Conservation (phyloP, 1,140 invertebrate species). For the Rhyzopertha dominica region DNA sequence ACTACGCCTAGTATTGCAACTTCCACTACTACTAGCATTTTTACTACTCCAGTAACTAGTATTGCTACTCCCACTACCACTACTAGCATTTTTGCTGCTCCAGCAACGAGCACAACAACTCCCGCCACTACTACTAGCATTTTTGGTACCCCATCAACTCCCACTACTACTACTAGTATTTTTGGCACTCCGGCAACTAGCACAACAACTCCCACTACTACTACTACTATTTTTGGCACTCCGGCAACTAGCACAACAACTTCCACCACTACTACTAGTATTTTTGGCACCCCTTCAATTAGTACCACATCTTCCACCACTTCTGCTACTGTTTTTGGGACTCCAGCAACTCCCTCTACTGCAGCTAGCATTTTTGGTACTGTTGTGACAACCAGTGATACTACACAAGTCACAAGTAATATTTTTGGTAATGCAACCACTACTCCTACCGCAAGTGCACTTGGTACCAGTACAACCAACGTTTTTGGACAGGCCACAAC, state of each 20-base stretch:
- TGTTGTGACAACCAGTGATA: too few species aligned
- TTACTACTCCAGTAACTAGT: slow-evolving; percentile 5
- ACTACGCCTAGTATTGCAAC: slow-evolving; percentile 7
- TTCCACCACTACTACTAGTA: slow-evolving; percentile 6
- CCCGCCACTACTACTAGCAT: not conserved
- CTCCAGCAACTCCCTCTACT: slow-evolving; percentile 10
- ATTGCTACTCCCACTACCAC: slow-evolving; percentile 17
- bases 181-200: slow-evolving; percentile 20
- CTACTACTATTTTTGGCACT: slow-evolving; percentile 15
- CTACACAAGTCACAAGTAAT: too few species aligned
- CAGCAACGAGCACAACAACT: not conserved
- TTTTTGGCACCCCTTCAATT: slow-evolving; percentile 13
- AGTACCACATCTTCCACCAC: not conserved
- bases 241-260: slow-evolving; percentile 4
- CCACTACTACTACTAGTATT: slow-evolving; percentile 7
- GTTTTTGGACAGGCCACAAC: slow-evolving; percentile 11
- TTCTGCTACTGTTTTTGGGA: slow-evolving; percentile 27
- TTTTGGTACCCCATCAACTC: slow-evolving; percentile 9
- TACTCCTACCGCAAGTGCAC: too few species aligned
- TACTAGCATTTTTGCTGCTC: slow-evolving; percentile 16
- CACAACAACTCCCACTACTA: slow-evolving; percentile 8
- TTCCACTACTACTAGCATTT: slow-evolving; percentile 5
- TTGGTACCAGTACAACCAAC: too few species aligned
- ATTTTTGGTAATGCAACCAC: too few species aligned
- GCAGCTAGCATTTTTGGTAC: slow-evolving; percentile 15